Evolutionary conservation across 2,888 invertebrate species (phyloP).

Genomic region (Hofmannophila pseudospretella): DNA sequence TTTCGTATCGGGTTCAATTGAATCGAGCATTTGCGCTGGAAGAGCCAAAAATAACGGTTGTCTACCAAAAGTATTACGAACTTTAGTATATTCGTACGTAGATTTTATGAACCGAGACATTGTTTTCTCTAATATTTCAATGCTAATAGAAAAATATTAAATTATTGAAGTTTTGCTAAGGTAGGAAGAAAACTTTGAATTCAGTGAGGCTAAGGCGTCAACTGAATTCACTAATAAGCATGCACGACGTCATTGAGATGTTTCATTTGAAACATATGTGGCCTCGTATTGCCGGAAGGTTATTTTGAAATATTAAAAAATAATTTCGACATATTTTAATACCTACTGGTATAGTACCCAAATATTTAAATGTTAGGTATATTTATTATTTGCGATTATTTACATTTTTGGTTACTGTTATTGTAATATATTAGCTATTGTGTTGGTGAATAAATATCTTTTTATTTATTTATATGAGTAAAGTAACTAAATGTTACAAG

Average conservation of each 20-base stretch:
- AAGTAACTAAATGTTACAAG: too few species aligned
- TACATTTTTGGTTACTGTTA: too few species aligned
- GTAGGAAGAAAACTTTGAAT: conserved; percentile 28
- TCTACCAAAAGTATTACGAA: conserved; percentile 68
- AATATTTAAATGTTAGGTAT: too few species aligned
- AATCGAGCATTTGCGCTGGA: conserved; percentile 58
- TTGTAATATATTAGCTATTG: too few species aligned
- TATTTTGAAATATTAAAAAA: too few species aligned
- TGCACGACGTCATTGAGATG: conserved; percentile 29
- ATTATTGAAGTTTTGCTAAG: too few species aligned
- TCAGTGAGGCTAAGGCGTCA: conserved; percentile 48
- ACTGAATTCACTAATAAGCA: conserved; percentile 34
- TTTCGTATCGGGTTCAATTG: conserved; percentile 51
- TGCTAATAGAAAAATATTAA: too few species aligned
- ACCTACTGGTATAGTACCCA: too few species aligned
- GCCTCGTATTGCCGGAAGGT: conserved; percentile 43
- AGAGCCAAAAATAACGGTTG: conserved; percentile 64
- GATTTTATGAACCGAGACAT: conserved; percentile 46
- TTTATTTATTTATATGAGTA: too few species aligned
- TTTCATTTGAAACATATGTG: conserved; percentile 52
- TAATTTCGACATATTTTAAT: too few species aligned
- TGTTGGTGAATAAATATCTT: too few species aligned
- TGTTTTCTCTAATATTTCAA: conserved; percentile 1
- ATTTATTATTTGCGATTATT: too few species aligned
- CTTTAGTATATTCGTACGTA: conserved; percentile 66